Percentiles rank a stretch among this genome's conserved stretches.
These are phyloP conservation scores for Picathartes gymnocephalus DNA, from an alignment of 2,113 vertebrate species.

Conservation along the genomic window DNA sequence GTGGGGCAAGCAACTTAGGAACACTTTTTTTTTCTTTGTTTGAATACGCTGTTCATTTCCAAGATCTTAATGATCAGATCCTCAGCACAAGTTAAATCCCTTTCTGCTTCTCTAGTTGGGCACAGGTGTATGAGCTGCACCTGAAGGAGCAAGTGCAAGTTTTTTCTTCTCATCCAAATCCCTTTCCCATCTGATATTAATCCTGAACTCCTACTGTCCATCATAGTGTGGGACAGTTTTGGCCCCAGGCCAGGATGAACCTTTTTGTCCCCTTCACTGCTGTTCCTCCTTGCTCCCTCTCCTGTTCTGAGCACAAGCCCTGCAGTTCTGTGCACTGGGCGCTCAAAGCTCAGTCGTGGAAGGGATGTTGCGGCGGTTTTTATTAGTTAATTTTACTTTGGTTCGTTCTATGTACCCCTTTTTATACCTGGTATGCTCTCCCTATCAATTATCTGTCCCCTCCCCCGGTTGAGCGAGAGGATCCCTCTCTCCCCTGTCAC, in stretches of 20 bases:
- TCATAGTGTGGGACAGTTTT: not conserved
- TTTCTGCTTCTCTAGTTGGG: not conserved
- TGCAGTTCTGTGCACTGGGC: not conserved
- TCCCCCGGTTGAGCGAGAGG: no score
- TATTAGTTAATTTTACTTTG: no score
- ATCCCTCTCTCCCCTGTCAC: no score
- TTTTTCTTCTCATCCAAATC: not conserved
- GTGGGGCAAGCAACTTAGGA: not conserved
- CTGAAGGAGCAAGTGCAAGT: not conserved
- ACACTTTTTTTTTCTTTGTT: not conserved
- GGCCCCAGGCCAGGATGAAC: not conserved
- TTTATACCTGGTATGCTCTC: no score
- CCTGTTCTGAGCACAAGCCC: not conserved
- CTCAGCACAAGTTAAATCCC: not conserved
- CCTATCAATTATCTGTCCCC: no score
- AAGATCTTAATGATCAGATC: not conserved
- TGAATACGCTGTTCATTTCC: not conserved
- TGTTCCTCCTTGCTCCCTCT: not conserved
- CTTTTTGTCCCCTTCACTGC: not conserved
- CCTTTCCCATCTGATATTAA: not conserved
- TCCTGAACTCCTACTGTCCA: not conserved
- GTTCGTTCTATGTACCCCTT: no score
- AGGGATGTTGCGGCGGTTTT: no score
- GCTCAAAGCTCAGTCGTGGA: not conserved
- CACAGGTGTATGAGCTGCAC: not conserved